Conservation (phyloP, 2,113 vertebrate genomes). For the Saguinus midas region DNA sequence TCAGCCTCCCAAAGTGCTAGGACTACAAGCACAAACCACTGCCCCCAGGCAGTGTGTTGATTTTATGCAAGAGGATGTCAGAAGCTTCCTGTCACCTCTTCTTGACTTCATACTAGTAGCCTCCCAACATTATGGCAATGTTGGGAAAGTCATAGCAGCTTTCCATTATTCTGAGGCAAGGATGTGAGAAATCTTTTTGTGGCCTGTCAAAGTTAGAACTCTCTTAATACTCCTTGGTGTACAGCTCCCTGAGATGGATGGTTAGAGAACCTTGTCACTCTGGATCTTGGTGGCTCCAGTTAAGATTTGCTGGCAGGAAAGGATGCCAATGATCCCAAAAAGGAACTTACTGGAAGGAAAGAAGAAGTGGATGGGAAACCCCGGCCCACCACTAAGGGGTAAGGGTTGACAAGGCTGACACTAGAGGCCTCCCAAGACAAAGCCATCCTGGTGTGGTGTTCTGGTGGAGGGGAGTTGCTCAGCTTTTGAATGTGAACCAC, state of each 20-base stretch:
- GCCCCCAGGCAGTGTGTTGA: not conserved
- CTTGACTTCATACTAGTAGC: not conserved
- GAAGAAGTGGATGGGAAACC: not conserved
- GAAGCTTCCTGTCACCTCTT: not conserved
- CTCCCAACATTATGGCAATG: not conserved
- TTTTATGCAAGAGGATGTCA: not conserved
- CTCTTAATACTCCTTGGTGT: not conserved
- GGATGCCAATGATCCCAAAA: not conserved
- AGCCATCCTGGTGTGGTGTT: not conserved
- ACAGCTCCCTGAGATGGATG: not conserved
- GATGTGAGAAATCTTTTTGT: not conserved
- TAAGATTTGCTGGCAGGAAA: not conserved
- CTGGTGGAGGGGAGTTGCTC: not conserved
- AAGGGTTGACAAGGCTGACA: not conserved
- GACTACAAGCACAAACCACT: too few species aligned
- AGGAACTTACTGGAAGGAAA: not conserved
- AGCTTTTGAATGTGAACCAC: not conserved
- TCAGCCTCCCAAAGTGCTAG: too few species aligned
- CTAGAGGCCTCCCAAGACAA: not conserved
- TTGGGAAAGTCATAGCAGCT: not conserved
- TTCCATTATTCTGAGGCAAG: not conserved
- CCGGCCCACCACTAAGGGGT: not conserved
- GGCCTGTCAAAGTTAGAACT: not conserved
- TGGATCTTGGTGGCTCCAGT: not conserved
- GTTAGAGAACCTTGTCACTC: not conserved